These are phyloP conservation scores for Danio aesculapii DNA, from an alignment of 2,797 vertebrate species.

Conservation along the genomic window DNA sequence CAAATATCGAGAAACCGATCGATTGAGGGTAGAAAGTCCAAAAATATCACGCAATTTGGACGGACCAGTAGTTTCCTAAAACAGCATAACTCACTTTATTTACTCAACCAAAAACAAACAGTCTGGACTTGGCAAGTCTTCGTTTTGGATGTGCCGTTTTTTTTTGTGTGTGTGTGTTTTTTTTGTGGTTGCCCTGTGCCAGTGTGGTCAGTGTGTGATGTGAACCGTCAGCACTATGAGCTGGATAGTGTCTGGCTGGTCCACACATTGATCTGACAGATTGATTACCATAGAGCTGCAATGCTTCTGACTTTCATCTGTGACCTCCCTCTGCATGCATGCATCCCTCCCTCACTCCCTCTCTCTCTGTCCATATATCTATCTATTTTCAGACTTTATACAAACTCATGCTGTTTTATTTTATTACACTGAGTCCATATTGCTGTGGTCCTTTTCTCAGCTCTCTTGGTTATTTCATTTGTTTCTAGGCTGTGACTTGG, in stretches of 20 bases:
- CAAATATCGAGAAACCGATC: neutral
- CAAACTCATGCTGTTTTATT: neutral
- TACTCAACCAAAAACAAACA: neutral
- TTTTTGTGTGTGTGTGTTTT: no score
- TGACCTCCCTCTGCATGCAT: conserved; percentile 43
- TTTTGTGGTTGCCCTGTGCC: no score
- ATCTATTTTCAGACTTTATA: neutral
- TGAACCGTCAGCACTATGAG: conserved; percentile 45
- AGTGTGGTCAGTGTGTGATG: conserved; percentile 20
- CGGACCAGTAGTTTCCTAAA: neutral
- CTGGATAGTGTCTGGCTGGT: conserved; percentile 35
- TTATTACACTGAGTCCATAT: neutral
- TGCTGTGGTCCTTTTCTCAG: neutral
- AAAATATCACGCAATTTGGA: neutral
- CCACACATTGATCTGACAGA: conserved; percentile 70
- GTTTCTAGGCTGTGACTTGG: neutral
- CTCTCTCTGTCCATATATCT: neutral
- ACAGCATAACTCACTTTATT: neutral
- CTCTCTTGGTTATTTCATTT: neutral
- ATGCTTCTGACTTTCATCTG: conserved; percentile 74
- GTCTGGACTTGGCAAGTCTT: neutral
- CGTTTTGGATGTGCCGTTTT: neutral
- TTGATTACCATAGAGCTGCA: conserved; percentile 74
- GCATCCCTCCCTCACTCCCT: neutral
- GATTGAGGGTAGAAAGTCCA: neutral